These are phyloP conservation scores for Ctenodactylus gundi DNA, from an alignment of 2,113 vertebrate genomes.

Conservation along the genomic window DNA sequence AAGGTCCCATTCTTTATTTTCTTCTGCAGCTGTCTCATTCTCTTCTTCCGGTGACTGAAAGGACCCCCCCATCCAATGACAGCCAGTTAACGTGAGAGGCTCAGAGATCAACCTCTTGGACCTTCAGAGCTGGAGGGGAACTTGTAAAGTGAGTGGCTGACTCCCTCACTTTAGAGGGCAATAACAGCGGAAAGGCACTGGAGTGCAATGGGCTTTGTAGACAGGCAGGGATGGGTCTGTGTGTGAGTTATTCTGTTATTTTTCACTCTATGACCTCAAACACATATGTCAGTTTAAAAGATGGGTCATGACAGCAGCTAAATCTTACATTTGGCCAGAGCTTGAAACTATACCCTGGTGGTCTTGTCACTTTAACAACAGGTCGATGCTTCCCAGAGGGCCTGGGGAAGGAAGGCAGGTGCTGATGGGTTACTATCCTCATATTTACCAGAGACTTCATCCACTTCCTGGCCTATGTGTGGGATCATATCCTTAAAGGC, in stretches of 20 bases:
- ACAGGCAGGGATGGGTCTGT: not conserved
- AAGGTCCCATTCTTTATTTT: slow-evolving; percentile 96
- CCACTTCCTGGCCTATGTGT: not conserved
- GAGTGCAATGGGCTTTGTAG: not conserved
- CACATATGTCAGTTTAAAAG: not conserved
- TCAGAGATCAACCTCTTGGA: not conserved
- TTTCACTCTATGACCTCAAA: not conserved
- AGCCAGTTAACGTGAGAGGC: slow-evolving; percentile 35
- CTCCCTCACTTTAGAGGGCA: not conserved
- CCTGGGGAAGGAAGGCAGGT: not conserved
- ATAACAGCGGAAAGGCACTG: not conserved
- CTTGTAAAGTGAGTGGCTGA: not conserved
- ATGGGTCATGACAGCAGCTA: not conserved
- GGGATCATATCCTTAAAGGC: not conserved
- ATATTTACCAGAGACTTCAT: not conserved
- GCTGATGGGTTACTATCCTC: not conserved
- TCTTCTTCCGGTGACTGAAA: slow-evolving; percentile 95
- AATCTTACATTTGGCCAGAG: not conserved
- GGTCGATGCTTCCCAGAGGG: not conserved
- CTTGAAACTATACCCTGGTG: not conserved
- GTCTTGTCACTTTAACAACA: not conserved
- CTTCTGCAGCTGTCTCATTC: slow-evolving; percentile 98
- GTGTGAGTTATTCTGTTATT: not conserved
- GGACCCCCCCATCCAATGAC: not conserved
- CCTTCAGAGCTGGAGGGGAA: not conserved